Percentiles rank a stretch among this genome's conserved stretches.
These are phyloP conservation scores for Magallana angulata DNA, from an alignment of 1,140 invertebrate species.

Conservation along the genomic window DNA sequence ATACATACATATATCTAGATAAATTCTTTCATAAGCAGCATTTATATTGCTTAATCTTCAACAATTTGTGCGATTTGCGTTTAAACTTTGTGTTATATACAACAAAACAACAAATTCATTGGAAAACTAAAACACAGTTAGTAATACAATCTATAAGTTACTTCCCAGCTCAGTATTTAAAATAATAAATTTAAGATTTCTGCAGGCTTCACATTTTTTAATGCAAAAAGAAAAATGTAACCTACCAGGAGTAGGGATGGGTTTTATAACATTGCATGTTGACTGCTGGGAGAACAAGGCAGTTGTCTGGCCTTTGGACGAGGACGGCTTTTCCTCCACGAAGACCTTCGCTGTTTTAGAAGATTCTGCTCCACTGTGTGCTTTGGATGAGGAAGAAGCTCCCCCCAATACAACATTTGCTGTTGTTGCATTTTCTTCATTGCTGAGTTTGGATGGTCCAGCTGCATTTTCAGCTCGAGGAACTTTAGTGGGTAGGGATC, in stretches of 20 bases:
- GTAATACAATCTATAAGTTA: too few species aligned
- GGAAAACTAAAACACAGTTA: too few species aligned
- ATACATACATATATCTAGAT: not conserved
- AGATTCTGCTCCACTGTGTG: not conserved
- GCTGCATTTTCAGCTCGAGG: conserved; percentile 55
- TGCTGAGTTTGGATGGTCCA: conserved; percentile 23
- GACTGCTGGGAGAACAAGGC: conserved; percentile 24
- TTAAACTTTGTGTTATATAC: too few species aligned
- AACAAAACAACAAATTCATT: too few species aligned
- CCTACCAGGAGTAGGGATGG: conserved; percentile 23
- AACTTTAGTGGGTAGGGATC: conserved; percentile 65
- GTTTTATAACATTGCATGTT: conserved; percentile 46
- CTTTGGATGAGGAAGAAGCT: not conserved
- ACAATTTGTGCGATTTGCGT: too few species aligned
- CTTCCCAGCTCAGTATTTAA: too few species aligned
- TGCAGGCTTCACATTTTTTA: not conserved
- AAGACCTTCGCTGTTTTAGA: not conserved
- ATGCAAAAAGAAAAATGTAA: not conserved
- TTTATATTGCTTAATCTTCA: too few species aligned
- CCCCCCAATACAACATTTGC: not conserved
- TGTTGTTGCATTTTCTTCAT: not conserved
- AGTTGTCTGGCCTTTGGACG: conserved; percentile 5
- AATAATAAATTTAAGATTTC: too few species aligned
- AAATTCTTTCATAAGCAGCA: too few species aligned
- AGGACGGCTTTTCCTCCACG: conserved; percentile 14